Conservation (phyloP, 2,888 invertebrate genomes). For the Asteroscopus sphinx region DNA sequence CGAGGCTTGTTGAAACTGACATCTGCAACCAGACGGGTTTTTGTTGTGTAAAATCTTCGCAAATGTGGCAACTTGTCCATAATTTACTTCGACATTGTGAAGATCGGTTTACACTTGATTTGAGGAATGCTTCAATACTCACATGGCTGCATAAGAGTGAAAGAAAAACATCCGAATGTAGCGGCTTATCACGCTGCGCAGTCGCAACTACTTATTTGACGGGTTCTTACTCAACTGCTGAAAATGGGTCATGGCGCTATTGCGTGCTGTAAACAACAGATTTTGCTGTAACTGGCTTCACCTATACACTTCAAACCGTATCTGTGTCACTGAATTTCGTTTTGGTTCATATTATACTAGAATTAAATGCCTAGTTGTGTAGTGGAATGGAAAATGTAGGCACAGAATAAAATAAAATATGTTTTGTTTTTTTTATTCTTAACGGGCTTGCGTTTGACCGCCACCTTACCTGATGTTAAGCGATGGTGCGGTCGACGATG, state of each 20-base stretch:
- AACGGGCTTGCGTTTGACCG: too few relatives aligned
- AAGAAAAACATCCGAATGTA: slow-evolving; percentile 10
- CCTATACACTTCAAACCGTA: slow-evolving; percentile 8
- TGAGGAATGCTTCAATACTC: slow-evolving; percentile 3
- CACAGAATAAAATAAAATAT: too few relatives aligned
- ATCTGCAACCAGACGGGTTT: slow-evolving; percentile 34
- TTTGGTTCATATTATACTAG: not conserved
- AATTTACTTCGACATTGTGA: slow-evolving; percentile 28
- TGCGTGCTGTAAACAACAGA: slow-evolving; percentile 29
- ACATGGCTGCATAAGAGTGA: not conserved
- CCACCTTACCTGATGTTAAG: too few relatives aligned
- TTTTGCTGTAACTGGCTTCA: slow-evolving; percentile 9
- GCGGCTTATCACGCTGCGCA: slow-evolving; percentile 11
- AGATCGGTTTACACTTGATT: slow-evolving; percentile 12
- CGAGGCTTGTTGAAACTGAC: slow-evolving; percentile 26
- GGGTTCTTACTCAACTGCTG: slow-evolving; percentile 25
- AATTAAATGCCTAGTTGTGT: not conserved
- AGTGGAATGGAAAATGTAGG: not conserved
- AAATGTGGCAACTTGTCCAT: slow-evolving; percentile 31
- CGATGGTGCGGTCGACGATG: too few relatives aligned
- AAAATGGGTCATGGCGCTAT: slow-evolving; percentile 45
- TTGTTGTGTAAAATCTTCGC: slow-evolving; percentile 45
- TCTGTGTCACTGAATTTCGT: slow-evolving; percentile 2
- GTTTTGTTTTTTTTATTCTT: too few relatives aligned
- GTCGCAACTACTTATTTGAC: slow-evolving; percentile 26